Conservation (phyloP, 2,113 vertebrate genomes). For the Zosterops borbonicus region DNA sequence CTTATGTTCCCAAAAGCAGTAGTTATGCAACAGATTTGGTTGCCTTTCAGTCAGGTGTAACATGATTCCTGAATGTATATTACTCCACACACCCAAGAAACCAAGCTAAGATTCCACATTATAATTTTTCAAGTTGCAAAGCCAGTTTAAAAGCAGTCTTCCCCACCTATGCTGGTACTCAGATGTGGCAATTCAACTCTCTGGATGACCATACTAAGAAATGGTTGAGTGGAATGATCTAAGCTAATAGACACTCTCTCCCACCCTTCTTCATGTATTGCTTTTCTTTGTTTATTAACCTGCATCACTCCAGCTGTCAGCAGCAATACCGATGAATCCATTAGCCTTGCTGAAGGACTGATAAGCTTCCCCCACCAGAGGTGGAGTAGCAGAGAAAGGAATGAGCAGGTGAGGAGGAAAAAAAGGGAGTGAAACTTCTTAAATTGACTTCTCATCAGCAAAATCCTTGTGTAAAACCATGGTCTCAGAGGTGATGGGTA, state of each 20-base stretch:
- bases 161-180: not conserved
- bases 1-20: not conserved
- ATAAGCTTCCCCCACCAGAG: not conserved
- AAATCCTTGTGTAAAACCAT: not conserved
- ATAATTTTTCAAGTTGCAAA: conserved; percentile 35
- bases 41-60: conserved; percentile 32
- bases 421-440: not conserved
- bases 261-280: not conserved
- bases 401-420: not conserved
- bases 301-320: conserved; percentile 8
- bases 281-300: conserved; percentile 26
- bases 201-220: not conserved
- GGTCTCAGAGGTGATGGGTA: not conserved
- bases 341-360: not conserved
- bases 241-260: not conserved
- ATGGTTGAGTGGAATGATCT: conserved; percentile 19
- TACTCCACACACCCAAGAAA: conserved; percentile 45
- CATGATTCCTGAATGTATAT: conserved; percentile 4
- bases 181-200: conserved; percentile 5
- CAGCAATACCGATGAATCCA: not conserved
- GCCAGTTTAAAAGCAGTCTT: conserved; percentile 20
- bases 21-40: conserved; percentile 42
- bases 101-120: not conserved
- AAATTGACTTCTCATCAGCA: not conserved
- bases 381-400: not conserved